Evolutionary conservation across 2,797 vertebrate species (phyloP).

Genomic region (Galaxias olidus): DNA sequence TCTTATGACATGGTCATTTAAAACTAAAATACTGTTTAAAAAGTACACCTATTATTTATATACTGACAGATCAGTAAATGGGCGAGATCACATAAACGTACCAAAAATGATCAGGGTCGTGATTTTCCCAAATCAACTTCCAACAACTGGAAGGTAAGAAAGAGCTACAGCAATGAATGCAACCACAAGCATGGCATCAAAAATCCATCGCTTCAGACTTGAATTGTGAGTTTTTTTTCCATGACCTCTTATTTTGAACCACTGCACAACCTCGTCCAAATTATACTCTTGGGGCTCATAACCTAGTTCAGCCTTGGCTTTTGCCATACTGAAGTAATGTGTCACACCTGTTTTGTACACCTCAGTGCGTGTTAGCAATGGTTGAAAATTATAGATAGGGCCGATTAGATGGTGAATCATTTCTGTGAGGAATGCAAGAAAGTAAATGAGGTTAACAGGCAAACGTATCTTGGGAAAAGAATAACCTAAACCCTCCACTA

Average conservation of each 20-base stretch:
- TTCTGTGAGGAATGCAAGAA: slow-evolving; percentile 88
- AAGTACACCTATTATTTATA: no score
- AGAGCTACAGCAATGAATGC: slow-evolving; percentile 67
- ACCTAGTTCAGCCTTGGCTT: slow-evolving; percentile 84
- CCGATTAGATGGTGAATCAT: slow-evolving; percentile 78
- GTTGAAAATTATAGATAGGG: slow-evolving; percentile 89
- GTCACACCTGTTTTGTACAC: slow-evolving; percentile 95
- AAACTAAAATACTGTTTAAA: no score
- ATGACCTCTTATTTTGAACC: slow-evolving; percentile 85
- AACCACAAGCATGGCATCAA: slow-evolving; percentile 67
- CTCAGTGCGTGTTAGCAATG: slow-evolving; percentile 90
- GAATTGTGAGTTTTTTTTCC: slow-evolving; percentile 60
- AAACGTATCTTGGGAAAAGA: slow-evolving; percentile 82
- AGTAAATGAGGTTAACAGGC: slow-evolving; percentile 84
- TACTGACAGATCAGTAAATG: no score
- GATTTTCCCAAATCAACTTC: slow-evolving; percentile 28
- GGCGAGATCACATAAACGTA: no score
- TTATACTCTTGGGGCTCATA: slow-evolving; percentile 79
- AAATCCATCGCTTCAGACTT: slow-evolving; percentile 44
- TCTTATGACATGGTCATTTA: no score
- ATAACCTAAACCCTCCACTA: slow-evolving; percentile 93
- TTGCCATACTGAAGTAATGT: slow-evolving; percentile 90
- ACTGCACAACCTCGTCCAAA: slow-evolving; percentile 86
- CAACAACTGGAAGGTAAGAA: slow-evolving; percentile 76
- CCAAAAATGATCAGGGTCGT: neutral